These are phyloP conservation scores for Hemaris fuciformis DNA, from an alignment of 2,888 invertebrate species.

Conservation along the genomic window DNA sequence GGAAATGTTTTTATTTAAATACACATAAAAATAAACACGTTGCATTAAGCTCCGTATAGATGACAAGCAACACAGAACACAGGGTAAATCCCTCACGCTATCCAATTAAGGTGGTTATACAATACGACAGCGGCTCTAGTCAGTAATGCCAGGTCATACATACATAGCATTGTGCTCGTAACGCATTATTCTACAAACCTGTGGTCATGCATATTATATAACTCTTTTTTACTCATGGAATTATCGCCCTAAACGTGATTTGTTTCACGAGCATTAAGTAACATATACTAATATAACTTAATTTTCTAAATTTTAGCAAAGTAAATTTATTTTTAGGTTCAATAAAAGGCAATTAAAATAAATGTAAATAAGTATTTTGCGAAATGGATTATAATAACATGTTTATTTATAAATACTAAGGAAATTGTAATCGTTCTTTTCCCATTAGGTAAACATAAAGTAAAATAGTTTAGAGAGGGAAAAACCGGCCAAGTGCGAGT, in stretches of 20 bases:
- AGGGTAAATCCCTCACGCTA: neutral
- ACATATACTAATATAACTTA: too few relatives aligned
- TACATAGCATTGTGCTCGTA: neutral
- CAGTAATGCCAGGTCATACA: neutral
- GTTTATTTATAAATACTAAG: too few relatives aligned
- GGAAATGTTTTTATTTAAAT: conserved; percentile 48
- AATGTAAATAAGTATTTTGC: too few relatives aligned
- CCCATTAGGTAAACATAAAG: neutral
- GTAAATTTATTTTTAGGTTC: too few relatives aligned
- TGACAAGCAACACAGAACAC: neutral
- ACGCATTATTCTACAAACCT: neutral
- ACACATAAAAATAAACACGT: neutral
- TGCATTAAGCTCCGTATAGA: neutral
- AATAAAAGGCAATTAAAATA: too few relatives aligned
- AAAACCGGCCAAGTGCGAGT: too few relatives aligned
- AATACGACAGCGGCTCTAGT: neutral
- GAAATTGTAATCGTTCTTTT: neutral
- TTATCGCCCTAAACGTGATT: too few relatives aligned
- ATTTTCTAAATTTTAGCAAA: too few relatives aligned
- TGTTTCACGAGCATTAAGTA: too few relatives aligned
- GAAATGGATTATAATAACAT: too few relatives aligned
- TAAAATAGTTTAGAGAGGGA: neutral
- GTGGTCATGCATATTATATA: neutral
- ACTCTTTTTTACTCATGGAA: too few relatives aligned
- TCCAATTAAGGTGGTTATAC: conserved; percentile 1